A percentile compares a stretch with the other conserved stretches of the same genome.
phyloP scores from a whole-genome alignment of 2,113 vertebrate species.

The Thomomys bottae region DNA sequence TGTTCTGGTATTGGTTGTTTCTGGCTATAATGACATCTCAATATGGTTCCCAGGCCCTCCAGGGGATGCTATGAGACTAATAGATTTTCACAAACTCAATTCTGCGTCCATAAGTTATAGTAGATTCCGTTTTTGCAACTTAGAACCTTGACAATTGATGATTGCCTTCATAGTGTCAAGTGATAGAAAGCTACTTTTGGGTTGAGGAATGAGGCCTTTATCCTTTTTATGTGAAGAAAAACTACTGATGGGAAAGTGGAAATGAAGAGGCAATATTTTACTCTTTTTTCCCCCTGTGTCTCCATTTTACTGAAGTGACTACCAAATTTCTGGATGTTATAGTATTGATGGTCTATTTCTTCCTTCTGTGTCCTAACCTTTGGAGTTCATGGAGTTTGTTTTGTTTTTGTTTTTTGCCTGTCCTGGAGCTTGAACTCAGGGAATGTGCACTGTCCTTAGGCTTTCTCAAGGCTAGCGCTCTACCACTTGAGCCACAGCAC shows the following conservation, averaged over 20 bases:
- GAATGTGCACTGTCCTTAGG: too few species aligned
- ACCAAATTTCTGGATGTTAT: neutral
- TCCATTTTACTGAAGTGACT: slow-evolving; percentile 20
- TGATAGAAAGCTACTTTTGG: neutral
- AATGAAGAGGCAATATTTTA: neutral
- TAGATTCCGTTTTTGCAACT: neutral
- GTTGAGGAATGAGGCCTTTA: neutral
- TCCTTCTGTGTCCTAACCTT: neutral
- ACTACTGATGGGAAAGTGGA: neutral
- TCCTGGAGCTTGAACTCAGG: too few species aligned
- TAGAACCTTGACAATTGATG: neutral
- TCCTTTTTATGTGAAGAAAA: neutral
- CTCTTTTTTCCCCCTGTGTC: neutral
- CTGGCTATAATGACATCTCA: neutral
- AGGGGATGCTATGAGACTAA: neutral
- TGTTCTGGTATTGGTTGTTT: neutral
- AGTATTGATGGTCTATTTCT: neutral
- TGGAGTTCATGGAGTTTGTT: neutral
- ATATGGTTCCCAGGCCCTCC: neutral
- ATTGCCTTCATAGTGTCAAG: neutral
- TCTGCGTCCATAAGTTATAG: neutral
- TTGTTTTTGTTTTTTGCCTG: too few species aligned
- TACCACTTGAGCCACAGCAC: too few species aligned
- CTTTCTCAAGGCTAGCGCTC: too few species aligned
- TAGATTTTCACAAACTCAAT: neutral